Evolutionary conservation across 2,888 invertebrate genomes (phyloP).

Genomic region (Stenurella melanura): DNA sequence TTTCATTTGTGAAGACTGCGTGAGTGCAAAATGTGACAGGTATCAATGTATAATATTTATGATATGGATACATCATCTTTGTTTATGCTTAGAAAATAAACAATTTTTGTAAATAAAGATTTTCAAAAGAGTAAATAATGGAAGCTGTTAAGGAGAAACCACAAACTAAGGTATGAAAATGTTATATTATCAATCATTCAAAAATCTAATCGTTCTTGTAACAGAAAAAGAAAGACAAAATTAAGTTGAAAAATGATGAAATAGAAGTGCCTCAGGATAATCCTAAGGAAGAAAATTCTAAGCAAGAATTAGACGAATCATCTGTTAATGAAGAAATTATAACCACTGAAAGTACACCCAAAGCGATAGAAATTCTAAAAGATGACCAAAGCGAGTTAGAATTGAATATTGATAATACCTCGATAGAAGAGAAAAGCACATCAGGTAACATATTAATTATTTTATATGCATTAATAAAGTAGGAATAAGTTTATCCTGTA

Average conservation of each 20-base stretch:
- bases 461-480: neutral
- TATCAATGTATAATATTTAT: neutral
- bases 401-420: neutral
- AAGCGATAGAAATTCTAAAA: neutral
- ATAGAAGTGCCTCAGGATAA: neutral
- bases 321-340: neutral
- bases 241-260: neutral
- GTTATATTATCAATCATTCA: neutral
- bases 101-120: conserved; percentile 6
- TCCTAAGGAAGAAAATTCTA: conserved; percentile 13
- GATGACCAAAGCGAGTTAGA: neutral
- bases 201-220: neutral
- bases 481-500: neutral
- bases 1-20: neutral
- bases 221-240: neutral
- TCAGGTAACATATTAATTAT: neutral
- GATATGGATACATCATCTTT: neutral
- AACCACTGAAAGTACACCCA: neutral
- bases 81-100: neutral
- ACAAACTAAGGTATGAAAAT: conserved; percentile 23
- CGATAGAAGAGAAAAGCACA: neutral
- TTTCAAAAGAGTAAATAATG: conserved; percentile 7
- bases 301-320: neutral
- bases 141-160: conserved; percentile 38
- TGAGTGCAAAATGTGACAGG: neutral